Percentiles rank a stretch among this genome's conserved stretches.
These are phyloP conservation scores for Trogon surrucura DNA, from an alignment of 2,113 vertebrate species.

Conservation along the genomic window DNA sequence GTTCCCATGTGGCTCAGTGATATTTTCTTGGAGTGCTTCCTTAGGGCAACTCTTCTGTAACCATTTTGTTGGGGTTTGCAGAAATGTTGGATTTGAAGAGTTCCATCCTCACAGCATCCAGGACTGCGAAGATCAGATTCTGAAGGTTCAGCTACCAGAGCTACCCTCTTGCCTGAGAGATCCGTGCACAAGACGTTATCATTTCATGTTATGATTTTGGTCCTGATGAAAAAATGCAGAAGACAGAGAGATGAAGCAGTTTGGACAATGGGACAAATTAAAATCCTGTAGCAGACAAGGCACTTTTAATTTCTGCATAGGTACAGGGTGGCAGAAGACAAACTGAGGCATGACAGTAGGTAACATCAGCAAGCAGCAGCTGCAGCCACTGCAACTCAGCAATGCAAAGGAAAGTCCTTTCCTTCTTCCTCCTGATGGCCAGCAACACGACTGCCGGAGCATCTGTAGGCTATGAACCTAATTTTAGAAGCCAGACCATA, in stretches of 20 bases:
- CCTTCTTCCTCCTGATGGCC: not conserved
- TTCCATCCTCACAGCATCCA: not conserved
- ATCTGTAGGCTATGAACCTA: not conserved
- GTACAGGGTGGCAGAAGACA: not conserved
- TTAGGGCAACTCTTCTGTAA: not conserved
- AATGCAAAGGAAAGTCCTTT: not conserved
- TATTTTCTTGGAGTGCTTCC: not conserved
- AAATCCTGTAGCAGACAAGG: not conserved
- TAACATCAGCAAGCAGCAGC: not conserved
- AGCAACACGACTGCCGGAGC: fast-evolving
- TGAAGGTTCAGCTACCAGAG: not conserved
- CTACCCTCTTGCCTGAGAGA: not conserved
- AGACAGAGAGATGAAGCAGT: not conserved
- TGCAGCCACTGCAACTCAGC: not conserved
- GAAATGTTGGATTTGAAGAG: not conserved
- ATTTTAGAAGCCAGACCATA: not conserved
- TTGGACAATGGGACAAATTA: not conserved
- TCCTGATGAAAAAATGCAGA: not conserved
- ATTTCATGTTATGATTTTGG: not conserved
- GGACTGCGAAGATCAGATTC: not conserved
- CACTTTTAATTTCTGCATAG: not conserved
- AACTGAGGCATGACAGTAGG: not conserved
- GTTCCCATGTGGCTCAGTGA: fast-evolving
- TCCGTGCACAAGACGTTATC: fast-evolving
- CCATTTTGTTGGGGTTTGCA: not conserved